phyloP scores from a whole-genome alignment of 2,888 invertebrate genomes.

The Drosophila pseudotakahashii region DNA sequence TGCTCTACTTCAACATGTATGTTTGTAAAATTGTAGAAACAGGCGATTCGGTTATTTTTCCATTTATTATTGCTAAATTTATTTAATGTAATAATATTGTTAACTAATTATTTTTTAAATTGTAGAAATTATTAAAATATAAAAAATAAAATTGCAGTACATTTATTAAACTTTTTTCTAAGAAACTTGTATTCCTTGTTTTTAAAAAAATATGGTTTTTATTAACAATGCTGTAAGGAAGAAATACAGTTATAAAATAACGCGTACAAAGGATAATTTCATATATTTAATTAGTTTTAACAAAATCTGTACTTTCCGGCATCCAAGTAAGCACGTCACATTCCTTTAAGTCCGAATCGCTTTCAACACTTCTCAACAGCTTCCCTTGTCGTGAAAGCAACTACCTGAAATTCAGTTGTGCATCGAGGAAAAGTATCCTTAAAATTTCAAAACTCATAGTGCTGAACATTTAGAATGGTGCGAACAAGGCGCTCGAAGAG shows the following conservation, averaged over 20 bases:
- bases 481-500: not conserved
- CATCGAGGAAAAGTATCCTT: not conserved
- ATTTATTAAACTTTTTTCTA: no score
- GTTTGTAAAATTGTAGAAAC: not conserved
- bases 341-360: not conserved
- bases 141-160: no score
- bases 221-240: no score
- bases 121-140: no score
- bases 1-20: constrained; percentile 2
- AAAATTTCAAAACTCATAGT: not conserved
- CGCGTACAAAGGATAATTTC: no score
- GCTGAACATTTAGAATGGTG: not conserved
- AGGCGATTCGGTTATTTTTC: no score
- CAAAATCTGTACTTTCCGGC: not conserved
- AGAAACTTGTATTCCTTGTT: no score
- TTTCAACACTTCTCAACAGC: not conserved
- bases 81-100: no score
- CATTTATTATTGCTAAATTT: not conserved
- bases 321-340: constrained; percentile 1
- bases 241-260: no score
- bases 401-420: not conserved
- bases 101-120: no score
- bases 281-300: no score
- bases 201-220: no score
- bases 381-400: not conserved